These are phyloP conservation scores for Phrynosoma platyrhinos DNA, from an alignment of 2,113 vertebrate genomes.

Conservation along the genomic window DNA sequence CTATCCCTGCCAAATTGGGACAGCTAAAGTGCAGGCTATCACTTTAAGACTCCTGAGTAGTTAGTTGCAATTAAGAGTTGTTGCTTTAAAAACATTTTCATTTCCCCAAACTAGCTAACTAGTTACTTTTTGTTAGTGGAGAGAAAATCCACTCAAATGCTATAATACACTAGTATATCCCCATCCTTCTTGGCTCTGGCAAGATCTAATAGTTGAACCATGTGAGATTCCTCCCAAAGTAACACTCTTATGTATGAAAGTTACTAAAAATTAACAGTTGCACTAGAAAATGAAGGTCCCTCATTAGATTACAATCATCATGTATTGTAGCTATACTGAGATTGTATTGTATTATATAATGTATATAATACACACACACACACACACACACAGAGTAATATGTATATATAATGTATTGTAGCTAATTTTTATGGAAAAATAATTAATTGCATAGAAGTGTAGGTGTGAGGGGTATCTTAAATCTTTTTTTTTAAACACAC, in stretches of 20 bases:
- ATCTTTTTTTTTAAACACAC: not conserved
- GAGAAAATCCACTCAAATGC: not conserved
- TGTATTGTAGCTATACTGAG: too few species aligned
- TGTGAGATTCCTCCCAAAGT: not conserved
- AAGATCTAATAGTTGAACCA: not conserved
- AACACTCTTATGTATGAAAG: not conserved
- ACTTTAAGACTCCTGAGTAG: not conserved
- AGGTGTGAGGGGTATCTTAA: not conserved
- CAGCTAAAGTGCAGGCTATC: not conserved
- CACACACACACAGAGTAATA: too few species aligned
- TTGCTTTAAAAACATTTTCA: not conserved
- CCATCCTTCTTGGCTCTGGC: not conserved
- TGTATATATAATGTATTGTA: too few species aligned
- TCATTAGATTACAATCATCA: not conserved
- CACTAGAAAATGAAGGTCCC: not conserved
- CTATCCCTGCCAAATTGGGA: too few species aligned
- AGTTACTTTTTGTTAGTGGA: not conserved
- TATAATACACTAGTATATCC: not conserved
- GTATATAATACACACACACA: too few species aligned
- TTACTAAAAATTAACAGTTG: not conserved
- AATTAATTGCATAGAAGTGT: not conserved
- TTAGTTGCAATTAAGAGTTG: not conserved
- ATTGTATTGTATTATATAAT: too few species aligned
- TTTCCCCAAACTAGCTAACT: not conserved
- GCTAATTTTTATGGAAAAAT: too few species aligned